phyloP scores from a whole-genome alignment of 2,113 vertebrate species.

The Pseudois nayaur region DNA sequence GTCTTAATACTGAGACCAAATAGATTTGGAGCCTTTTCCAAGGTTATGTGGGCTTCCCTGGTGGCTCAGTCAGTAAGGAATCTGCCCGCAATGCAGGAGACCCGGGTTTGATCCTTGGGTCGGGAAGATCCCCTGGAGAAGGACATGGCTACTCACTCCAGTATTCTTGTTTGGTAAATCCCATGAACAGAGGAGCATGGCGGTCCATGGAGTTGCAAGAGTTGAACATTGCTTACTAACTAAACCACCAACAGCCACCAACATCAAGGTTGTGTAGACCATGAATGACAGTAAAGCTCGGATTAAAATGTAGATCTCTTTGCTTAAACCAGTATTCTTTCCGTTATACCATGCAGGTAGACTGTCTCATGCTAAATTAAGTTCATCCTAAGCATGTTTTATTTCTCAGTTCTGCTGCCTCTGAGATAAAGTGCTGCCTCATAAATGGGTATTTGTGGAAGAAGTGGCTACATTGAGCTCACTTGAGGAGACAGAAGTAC shows the following conservation, averaged over 20 bases:
- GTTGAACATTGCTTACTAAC: background rate
- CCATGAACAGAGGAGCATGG: background rate
- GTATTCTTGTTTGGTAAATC: background rate
- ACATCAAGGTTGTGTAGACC: background rate
- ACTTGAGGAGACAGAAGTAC: background rate
- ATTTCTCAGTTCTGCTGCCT: background rate
- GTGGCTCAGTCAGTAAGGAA: background rate
- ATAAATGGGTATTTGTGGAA: background rate
- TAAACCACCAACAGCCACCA: background rate
- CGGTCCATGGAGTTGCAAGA: background rate
- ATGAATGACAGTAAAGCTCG: background rate
- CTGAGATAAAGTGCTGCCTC: background rate
- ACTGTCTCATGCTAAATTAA: background rate
- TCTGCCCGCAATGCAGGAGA: background rate
- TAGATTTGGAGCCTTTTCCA: background rate
- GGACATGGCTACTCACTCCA: background rate
- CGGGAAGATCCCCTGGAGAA: background rate
- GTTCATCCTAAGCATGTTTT: background rate
- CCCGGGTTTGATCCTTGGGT: background rate
- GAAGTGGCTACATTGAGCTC: background rate
- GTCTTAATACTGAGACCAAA: background rate
- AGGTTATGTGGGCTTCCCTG: background rate
- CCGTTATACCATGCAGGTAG: background rate
- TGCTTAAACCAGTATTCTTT: background rate
- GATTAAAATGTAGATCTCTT: background rate